Percentiles rank a stretch among this genome's conserved stretches.
Evolutionary conservation across 2,797 vertebrate genomes (phyloP).

Genomic region (Sebastes cheni): DNA sequence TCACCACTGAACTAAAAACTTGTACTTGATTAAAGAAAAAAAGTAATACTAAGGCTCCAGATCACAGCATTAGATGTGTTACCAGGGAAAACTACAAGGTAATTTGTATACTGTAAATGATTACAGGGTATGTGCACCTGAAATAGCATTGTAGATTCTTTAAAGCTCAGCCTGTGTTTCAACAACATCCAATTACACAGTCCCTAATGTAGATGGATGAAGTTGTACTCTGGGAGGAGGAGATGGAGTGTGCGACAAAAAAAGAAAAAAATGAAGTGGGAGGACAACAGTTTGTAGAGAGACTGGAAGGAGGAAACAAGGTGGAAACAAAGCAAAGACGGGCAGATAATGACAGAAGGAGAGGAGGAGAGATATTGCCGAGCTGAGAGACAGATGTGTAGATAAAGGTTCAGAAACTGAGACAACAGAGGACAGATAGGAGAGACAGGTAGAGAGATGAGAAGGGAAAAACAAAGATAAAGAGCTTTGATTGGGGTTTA

Average conservation of each 20-base stretch:
- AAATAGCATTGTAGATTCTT: background rate
- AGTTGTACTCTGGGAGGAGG: constrained; percentile 8
- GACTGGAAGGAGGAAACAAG: constrained; percentile 34
- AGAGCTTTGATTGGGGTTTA: constrained; percentile 63
- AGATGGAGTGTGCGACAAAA: background rate
- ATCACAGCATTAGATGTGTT: constrained; percentile 10
- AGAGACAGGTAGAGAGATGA: constrained; percentile 53
- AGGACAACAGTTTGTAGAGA: constrained; percentile 16
- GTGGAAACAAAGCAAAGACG: constrained; percentile 39
- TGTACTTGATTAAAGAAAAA: background rate
- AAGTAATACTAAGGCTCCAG: background rate
- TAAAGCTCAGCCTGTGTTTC: background rate
- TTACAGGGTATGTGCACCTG: constrained; percentile 6
- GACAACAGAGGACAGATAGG: constrained; percentile 52
- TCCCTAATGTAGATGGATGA: constrained; percentile 21
- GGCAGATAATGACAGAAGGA: constrained; percentile 48
- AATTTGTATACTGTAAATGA: constrained; percentile 7
- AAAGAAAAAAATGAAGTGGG: background rate
- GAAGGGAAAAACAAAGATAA: constrained; percentile 63
- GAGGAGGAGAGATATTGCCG: constrained; percentile 42
- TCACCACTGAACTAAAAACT: background rate
- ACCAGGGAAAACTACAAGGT: constrained; percentile 5
- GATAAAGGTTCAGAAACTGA: constrained; percentile 51
- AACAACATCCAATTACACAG: constrained; percentile 16
- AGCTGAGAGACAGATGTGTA: constrained; percentile 48